These are phyloP conservation scores for Muscicapa striata DNA, from an alignment of 2,797 vertebrate species.

Conservation along the genomic window DNA sequence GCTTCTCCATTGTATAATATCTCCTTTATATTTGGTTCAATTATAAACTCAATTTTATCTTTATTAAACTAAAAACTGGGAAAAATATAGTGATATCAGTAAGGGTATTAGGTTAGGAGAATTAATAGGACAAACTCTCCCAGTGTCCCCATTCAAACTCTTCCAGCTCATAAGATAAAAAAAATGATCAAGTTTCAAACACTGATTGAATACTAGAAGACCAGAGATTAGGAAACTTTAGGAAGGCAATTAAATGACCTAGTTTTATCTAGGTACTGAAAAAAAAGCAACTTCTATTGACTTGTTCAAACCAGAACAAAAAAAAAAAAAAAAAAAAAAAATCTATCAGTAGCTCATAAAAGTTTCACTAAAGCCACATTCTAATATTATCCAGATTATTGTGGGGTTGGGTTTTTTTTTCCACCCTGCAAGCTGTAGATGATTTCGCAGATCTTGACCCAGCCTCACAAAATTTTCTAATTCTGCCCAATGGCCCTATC, in stretches of 20 bases:
- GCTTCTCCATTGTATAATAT: not conserved
- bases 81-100: not conserved
- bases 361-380: not conserved
- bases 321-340: not conserved
- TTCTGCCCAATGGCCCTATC: not conserved
- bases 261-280: not conserved
- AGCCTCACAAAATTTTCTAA: not conserved
- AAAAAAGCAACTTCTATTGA: not conserved
- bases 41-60: not conserved
- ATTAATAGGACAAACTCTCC: not conserved
- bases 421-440: not conserved
- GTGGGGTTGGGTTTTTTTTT: not conserved
- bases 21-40: not conserved
- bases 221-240: not conserved
- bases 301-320: not conserved
- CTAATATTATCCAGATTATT: not conserved
- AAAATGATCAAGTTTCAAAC: not conserved
- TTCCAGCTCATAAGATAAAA: not conserved
- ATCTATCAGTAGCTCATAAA: not conserved
- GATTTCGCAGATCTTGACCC: not conserved
- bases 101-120: not conserved
- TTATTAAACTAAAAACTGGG: not conserved
- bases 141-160: not conserved
- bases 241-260: not conserved
- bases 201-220: not conserved